These are phyloP conservation scores for Umimayanthus chanpuru DNA, from an alignment of 92 coral and sea anemone genomes.

Conservation along the genomic window DNA sequence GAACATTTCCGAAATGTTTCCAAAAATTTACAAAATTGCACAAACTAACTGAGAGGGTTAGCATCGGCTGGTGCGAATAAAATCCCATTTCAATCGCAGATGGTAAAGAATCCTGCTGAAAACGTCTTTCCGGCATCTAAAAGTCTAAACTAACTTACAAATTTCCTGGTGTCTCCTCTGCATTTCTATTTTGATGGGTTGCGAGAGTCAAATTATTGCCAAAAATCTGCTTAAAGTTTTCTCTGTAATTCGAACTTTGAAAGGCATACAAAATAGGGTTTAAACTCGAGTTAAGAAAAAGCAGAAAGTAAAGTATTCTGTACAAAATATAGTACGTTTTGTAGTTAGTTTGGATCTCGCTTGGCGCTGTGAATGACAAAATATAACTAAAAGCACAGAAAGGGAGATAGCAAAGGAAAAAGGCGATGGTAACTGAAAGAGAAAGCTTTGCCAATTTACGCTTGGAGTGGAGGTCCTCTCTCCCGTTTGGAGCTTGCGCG, in stretches of 20 bases:
- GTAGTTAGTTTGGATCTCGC: not conserved
- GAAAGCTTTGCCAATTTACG: conserved; percentile 4
- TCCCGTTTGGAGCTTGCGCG: not conserved
- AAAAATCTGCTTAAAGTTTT: not conserved
- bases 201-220: not conserved
- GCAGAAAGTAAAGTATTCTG: not conserved
- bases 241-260: conserved; percentile 5
- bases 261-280: not conserved
- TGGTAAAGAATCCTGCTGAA: too few species aligned
- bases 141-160: too few species aligned
- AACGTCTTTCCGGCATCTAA: too few species aligned
- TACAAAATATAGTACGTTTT: not conserved
- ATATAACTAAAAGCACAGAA: conserved; percentile 3
- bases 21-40: too few species aligned
- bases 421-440: not conserved
- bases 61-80: too few species aligned
- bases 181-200: too few species aligned
- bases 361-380: not conserved
- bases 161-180: too few species aligned
- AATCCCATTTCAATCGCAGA: too few species aligned
- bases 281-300: not conserved
- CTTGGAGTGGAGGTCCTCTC: not conserved
- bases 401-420: not conserved
- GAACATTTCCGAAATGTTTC: too few species aligned
- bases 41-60: too few species aligned